A percentile compares a stretch with the other conserved stretches of the same genome.
Evolutionary conservation across 2,888 invertebrate genomes (phyloP).

Genomic region (Cephus runcator): DNA sequence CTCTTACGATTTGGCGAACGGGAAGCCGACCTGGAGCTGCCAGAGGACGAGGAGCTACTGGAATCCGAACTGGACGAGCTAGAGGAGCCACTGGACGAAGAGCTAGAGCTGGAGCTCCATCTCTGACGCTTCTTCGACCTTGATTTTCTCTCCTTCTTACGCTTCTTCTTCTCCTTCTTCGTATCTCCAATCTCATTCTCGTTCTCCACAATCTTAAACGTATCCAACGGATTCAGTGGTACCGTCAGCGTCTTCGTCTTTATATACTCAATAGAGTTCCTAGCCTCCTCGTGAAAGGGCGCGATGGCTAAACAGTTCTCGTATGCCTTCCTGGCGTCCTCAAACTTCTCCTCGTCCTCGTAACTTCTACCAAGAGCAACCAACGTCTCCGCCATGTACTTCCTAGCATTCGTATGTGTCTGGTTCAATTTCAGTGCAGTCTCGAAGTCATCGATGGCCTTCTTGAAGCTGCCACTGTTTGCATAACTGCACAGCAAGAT

Average conservation of each 20-base stretch:
- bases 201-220: conserved; percentile 57
- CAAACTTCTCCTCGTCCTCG: conserved; percentile 86
- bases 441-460: conserved; percentile 95
- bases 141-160: conserved; percentile 65
- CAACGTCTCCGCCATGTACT: conserved; percentile 93
- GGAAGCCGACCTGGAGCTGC: conserved; percentile 58
- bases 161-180: conserved; percentile 65
- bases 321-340: conserved; percentile 86
- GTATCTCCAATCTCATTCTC: conserved; percentile 56
- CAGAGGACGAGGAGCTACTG: conserved; percentile 69
- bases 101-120: conserved; percentile 73
- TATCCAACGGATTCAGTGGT: conserved; percentile 52
- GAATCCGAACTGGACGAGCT: conserved; percentile 71
- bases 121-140: conserved; percentile 61
- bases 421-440: conserved; percentile 89
- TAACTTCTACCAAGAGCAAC: conserved; percentile 90
- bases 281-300: conserved; percentile 89
- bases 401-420: conserved; percentile 91
- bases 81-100: conserved; percentile 76
- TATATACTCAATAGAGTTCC: conserved; percentile 83
- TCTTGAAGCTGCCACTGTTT: conserved; percentile 92
- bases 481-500: conserved; percentile 72
- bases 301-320: conserved; percentile 85
- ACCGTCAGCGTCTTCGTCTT: conserved; percentile 72
- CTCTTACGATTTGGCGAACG: conserved; percentile 56